Evolutionary conservation across 2,888 invertebrate genomes (phyloP), one percentile per base, ranked within the genome.

Genomic region (Neocrepidodera transversa): DNA sequence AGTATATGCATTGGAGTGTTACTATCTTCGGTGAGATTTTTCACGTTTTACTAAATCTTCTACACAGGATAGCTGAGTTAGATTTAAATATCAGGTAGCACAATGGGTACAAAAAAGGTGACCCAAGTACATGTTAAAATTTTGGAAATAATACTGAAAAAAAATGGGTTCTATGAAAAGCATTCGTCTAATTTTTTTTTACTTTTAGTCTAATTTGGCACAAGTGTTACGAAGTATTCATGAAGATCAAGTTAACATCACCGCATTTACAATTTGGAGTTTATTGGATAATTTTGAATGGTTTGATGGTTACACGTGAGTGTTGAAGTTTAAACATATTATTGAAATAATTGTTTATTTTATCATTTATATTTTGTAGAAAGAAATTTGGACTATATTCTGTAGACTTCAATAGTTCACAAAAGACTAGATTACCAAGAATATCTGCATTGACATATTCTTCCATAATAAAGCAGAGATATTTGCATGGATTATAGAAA

Each of bases 331-430:
- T 14, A 6, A 14, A 6, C 10, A 4, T 4, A 23, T 28, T 28
- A 26, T 26, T 42, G 2, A 4, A 18, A 13, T 0, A 42, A 10
- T n/a, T n/a, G n/a, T n/a, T n/a, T n/a, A n/a, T n/a, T n/a, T n/a
- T n/a, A n/a, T n/a, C n/a, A n/a, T n/a, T n/a, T 49, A 11, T 38
- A 1, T 49, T 57, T 36, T 0, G 82, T 83, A 53, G 75, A 88
- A 88, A 6, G 82, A 83, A 82, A 72, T 91, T 88, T 76, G 92
- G 92, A 6, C 68, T 92, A 0, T 87, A 86, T 67, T 81, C 85
- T 68, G 88, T 91, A 0, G 85, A 92, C 72, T 88, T 88, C 72
- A 74, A 79, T 1, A 84, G 83, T 66, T 80, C 83, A 0, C 79
- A 82, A 0, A 83, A 85, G 61, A 81, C 83, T 1, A 82, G 91